These are phyloP conservation scores for Diorhabda sublineata DNA, from an alignment of 1,140 invertebrate species.

Conservation along the genomic window DNA sequence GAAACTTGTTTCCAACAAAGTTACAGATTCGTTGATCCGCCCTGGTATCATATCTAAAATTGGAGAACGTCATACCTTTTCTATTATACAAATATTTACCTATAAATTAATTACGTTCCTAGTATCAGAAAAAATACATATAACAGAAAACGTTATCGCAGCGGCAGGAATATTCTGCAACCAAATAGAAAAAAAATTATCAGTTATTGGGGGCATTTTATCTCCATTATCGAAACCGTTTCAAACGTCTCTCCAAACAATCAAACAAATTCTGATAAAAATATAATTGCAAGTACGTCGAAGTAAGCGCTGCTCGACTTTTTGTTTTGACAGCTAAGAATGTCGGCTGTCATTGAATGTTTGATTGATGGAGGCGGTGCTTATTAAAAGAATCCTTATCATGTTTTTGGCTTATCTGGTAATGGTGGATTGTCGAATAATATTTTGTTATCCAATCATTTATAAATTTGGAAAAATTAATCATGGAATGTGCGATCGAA, in stretches of 20 bases:
- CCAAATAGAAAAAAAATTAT: conserved; percentile 19
- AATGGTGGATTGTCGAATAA: neutral
- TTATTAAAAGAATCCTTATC: neutral
- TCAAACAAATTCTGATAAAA: neutral
- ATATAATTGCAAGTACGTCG: conserved; percentile 1
- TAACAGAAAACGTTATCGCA: conserved; percentile 16
- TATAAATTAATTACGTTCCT: conserved; percentile 3
- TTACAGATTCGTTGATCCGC: too few relatives aligned
- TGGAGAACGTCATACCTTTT: neutral
- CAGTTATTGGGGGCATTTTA: conserved; percentile 20
- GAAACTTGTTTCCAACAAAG: too few relatives aligned
- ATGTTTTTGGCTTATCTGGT: neutral
- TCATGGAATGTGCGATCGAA: neutral
- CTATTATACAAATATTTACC: conserved; percentile 9
- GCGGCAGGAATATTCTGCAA: conserved; percentile 10
- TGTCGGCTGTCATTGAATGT: conserved; percentile 1
- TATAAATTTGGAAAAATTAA: conserved; percentile 4
- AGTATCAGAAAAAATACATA: neutral
- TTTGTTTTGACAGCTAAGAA: neutral
- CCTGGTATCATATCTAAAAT: too few relatives aligned
- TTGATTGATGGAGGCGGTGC: neutral
- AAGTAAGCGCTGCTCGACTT: neutral
- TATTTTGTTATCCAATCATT: conserved; percentile 3
- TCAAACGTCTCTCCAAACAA: conserved; percentile 3
- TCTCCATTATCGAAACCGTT: conserved; percentile 12